Evolutionary conservation across 92 coral and sea anemone species (phyloP).

Genomic region (Palythoa grandis): DNA sequence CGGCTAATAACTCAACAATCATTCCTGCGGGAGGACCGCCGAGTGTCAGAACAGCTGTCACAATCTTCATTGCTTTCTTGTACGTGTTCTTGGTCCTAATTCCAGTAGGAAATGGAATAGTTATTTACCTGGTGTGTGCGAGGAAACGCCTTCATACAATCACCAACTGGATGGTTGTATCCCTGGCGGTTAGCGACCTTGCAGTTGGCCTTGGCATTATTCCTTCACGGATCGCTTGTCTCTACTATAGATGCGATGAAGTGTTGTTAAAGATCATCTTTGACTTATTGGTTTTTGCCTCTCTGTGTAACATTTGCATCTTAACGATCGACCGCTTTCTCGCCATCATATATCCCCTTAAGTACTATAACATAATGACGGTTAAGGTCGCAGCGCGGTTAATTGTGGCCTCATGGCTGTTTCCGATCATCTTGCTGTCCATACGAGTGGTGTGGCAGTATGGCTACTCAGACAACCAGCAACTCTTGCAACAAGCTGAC

Average conservation of each 20-base stretch:
- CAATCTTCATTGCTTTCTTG: slow-evolving; percentile 55
- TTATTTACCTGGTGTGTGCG: slow-evolving; percentile 65
- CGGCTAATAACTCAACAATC: slow-evolving; percentile 17
- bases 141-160: slow-evolving; percentile 73
- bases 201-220: slow-evolving; percentile 72
- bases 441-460: slow-evolving; percentile 75
- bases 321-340: slow-evolving; percentile 68
- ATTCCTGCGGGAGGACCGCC: neutral
- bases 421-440: slow-evolving; percentile 67
- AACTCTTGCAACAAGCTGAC: slow-evolving; percentile 61
- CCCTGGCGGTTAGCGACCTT: slow-evolving; percentile 78
- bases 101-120: slow-evolving; percentile 72
- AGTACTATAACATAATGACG: slow-evolving; percentile 54
- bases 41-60: slow-evolving; percentile 42
- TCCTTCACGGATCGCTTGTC: slow-evolving; percentile 79
- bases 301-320: slow-evolving; percentile 79
- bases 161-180: slow-evolving; percentile 77
- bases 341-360: slow-evolving; percentile 57
- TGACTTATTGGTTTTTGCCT: slow-evolving; percentile 79
- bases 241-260: slow-evolving; percentile 68
- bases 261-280: slow-evolving; percentile 68
- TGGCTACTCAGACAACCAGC: slow-evolving; percentile 57
- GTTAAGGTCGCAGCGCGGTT: slow-evolving; percentile 50
- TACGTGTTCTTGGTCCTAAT: slow-evolving; percentile 58
- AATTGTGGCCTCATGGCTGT: slow-evolving; percentile 67